Evolutionary conservation across 2,113 vertebrate genomes (phyloP).

Genomic region (Xenotilapia longispinis): DNA sequence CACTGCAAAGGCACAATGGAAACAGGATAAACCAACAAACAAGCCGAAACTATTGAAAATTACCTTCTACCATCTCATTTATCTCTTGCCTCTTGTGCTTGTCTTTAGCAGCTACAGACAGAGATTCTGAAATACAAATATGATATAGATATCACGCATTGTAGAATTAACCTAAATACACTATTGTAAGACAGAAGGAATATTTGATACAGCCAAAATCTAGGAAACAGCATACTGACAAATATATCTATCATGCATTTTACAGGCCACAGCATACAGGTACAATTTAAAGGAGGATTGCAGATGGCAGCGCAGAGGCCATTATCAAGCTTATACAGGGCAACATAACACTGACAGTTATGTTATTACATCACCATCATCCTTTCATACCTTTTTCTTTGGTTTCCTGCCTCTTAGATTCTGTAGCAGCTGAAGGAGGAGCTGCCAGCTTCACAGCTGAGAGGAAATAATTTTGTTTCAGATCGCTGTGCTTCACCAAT

Average conservation of each 20-base stretch:
- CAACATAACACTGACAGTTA: background rate
- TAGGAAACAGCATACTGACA: background rate
- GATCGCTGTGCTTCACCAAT: background rate
- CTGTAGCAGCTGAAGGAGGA: background rate
- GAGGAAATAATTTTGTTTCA: background rate
- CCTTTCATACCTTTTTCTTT: conserved; percentile 32
- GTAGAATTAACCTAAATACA: background rate
- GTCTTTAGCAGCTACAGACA: background rate
- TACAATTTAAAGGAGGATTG: background rate
- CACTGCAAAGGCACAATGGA: background rate
- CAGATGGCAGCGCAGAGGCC: background rate
- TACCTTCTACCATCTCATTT: conserved; percentile 42
- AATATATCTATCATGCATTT: background rate
- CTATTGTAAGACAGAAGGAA: background rate
- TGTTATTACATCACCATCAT: background rate
- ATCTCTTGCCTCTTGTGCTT: conserved; percentile 16
- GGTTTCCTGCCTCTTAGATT: conserved; percentile 16
- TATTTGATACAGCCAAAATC: background rate
- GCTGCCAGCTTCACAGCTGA: conserved; percentile 14
- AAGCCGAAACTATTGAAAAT: background rate
- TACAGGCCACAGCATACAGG: background rate
- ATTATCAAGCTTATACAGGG: background rate
- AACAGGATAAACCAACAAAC: background rate
- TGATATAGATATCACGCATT: background rate
- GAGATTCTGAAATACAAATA: conserved; percentile 23